Evolutionary conservation across 2,113 vertebrate genomes (phyloP).

Genomic region (Okapia johnstoni): DNA sequence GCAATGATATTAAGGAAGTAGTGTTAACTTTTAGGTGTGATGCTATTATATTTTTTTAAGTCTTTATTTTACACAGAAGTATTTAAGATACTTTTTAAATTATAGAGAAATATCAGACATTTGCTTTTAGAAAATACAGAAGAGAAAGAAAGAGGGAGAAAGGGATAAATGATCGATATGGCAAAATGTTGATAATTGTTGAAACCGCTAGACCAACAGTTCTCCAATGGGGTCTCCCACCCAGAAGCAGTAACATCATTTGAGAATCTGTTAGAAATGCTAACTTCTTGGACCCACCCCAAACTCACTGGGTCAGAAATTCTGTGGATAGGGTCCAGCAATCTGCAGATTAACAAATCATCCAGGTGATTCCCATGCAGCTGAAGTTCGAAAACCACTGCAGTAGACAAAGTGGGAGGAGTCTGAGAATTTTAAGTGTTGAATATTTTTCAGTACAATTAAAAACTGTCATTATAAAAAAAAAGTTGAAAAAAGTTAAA

Average conservation of each 20-base stretch:
- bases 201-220: not conserved
- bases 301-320: not conserved
- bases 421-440: not conserved
- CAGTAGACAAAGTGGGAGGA: not conserved
- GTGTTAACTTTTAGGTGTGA: not conserved
- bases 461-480: constrained; percentile 3
- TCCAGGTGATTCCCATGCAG: not conserved
- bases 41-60: not conserved
- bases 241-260: not conserved
- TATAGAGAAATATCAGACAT: not conserved
- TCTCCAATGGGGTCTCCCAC: not conserved
- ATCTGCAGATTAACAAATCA: not conserved
- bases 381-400: not conserved
- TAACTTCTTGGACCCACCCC: not conserved
- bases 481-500: not conserved
- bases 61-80: not conserved
- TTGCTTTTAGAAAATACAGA: not conserved
- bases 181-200: not conserved
- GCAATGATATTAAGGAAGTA: not conserved
- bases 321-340: not conserved
- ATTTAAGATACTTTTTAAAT: not conserved
- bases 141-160: not conserved
- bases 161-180: not conserved
- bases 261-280: not conserved
- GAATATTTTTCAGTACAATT: not conserved